Evolutionary conservation across 2,888 invertebrate species (phyloP), one percentile per base, ranked within the genome.

Genomic region (Pristionchus arcanus): DNA sequence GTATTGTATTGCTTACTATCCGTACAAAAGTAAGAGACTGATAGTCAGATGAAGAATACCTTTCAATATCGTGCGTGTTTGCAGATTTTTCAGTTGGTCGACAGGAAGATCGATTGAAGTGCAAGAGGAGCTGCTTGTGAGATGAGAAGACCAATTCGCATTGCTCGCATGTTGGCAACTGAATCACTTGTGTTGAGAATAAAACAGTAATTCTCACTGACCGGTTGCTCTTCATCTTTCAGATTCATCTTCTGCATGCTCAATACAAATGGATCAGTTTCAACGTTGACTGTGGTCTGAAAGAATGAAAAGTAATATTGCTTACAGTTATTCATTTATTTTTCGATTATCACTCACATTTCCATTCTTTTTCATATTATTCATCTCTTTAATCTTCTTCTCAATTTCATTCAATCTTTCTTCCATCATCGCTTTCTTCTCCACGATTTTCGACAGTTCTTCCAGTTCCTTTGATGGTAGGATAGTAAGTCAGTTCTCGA

Each of bases 51-150:
- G 4, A 37, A 77, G 21, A 15, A 42, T 42, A 77, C 42, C 77
- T 37, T 42, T 77, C 77, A 15, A 25, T 19, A 42, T 77, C 77
- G 28, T n/a, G n/a, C 28, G 53, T 13, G 4, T 53, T 37, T 21
- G 25, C 74, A 3, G 42, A 4, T 42, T 11, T 77, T 25, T 77
- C 31, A 21, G 31, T 25, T 25, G 81, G 21, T 11, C 74, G 49
- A 81, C 81, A 81, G 19, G 81, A 81, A 3, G 81, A 81, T 81
- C 81, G 81, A 81, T 25, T 9, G 49, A 81, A 25, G 34, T 81
- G 81, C 1, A 49, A 5, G 3, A 15, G 13, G 0, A 53, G 28
- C 28, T 81, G 81, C 49, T 53, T 81, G 49, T 16, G n/a, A 2
- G 81, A 81, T 1, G 11, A 42, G 19, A 81, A n/a, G 28, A 81